Base-by-base conservation (phyloP, 2,113 vertebrate species). In the Centropristis striata region DNA sequence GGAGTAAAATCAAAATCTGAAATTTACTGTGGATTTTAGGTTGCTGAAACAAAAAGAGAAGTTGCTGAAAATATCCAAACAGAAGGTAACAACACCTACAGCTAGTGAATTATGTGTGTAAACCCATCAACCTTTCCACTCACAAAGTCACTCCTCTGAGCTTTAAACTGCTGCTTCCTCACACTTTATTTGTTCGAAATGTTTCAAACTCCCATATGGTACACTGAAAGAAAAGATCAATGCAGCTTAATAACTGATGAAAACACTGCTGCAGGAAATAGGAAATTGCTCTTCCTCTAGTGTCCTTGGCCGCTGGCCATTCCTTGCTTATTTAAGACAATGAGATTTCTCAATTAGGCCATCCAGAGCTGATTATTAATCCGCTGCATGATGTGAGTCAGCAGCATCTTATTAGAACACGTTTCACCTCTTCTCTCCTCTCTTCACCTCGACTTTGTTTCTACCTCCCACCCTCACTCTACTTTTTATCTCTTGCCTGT, bases 261-360 rank as follows among this genome's bases (percentile, higher is more conserved):
- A 81, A 86, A 80, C 74, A 42, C 36, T 15, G 71, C 42, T 13
- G 81, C 72, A 80, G 72, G 72, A 88, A 80, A 71, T 13, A 68
- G 85, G 77, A 86, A 84, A 83, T 80, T 82, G 80, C 49, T 86
- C 81, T 80, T 81, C 81, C 80, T 81, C 71, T 47, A 1, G 53
- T 71, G 81, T 88, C 81, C 90, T 91, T 84, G 82, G 72, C 87
- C 28, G 42, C 73, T 47, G 84, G 81, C 71, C 73, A 39, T 78
- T 89, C 75, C 55, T 46, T 5, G 57, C 69, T 82, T 63, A 25
- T 80, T 82, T 64, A 86, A 81, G 69, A 83, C 81, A 67, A 86
- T 78, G 73, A 84, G 69, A 89, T 89, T 88, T 81, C 78, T 81
- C 81, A 86, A 85, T 91, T 74, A 88, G 68, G 41, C 64, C 77